These are phyloP conservation scores for Listronotus oregonensis DNA, from an alignment of 1,140 invertebrate species.

Conservation along the genomic window DNA sequence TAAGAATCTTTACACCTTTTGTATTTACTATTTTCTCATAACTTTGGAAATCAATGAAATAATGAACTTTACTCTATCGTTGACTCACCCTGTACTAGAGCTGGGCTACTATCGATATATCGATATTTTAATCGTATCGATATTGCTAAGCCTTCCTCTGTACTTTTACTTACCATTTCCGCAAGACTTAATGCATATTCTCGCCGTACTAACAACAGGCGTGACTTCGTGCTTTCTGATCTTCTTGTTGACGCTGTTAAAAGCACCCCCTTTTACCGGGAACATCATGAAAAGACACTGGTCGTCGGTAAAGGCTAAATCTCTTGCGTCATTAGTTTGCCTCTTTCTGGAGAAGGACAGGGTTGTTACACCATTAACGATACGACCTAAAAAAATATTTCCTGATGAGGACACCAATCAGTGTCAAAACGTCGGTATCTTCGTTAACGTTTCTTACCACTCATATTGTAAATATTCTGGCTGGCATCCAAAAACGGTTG, in stretches of 20 bases:
- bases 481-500: conserved; percentile 75
- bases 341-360: conserved; percentile 81
- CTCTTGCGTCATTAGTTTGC: conserved; percentile 77
- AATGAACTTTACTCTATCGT: too few species aligned
- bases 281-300: conserved; percentile 89
- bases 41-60: too few species aligned
- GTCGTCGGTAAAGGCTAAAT: conserved; percentile 81
- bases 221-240: conserved; percentile 80
- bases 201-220: conserved; percentile 77
- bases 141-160: neutral
- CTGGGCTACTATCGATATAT: too few species aligned
- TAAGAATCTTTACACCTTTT: too few species aligned
- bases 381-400: conserved; percentile 48
- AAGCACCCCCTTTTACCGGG: conserved; percentile 81
- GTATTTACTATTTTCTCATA: too few species aligned
- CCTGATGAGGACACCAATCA: too few species aligned
- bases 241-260: conserved; percentile 83
- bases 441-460: conserved; percentile 56
- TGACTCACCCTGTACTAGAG: too few species aligned
- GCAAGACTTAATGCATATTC: conserved; percentile 83
- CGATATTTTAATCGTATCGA: too few species aligned
- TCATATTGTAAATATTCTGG: conserved; percentile 76
- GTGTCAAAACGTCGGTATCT: too few species aligned
- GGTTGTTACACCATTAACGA: conserved; percentile 77
- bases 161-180: conserved; percentile 60